Conservation (phyloP, 2,113 vertebrate species). For the Xiphias gladius region DNA sequence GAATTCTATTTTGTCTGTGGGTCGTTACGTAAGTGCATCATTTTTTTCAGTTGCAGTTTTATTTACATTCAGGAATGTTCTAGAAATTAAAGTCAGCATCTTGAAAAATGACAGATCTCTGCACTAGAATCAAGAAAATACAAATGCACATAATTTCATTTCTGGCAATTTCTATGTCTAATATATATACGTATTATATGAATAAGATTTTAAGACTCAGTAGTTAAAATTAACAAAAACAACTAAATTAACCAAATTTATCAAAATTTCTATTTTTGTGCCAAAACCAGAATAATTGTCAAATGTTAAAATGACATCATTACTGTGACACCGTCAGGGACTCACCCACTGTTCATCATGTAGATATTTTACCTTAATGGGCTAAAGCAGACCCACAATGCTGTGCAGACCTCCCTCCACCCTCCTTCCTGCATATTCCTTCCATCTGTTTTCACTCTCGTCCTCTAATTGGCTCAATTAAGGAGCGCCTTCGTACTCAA, state of each 20-base stretch:
- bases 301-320: slow-evolving; percentile 30
- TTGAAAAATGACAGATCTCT: not conserved
- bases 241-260: too few relatives aligned
- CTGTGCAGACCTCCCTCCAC: not conserved
- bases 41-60: not conserved
- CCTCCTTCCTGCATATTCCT: slow-evolving; percentile 18
- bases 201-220: too few relatives aligned
- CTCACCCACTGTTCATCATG: slow-evolving; percentile 6
- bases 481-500: slow-evolving; percentile 62
- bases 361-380: slow-evolving; percentile 36
- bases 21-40: too few relatives aligned
- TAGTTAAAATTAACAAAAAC: not conserved
- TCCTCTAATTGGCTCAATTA: slow-evolving; percentile 81
- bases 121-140: not conserved
- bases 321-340: slow-evolving; percentile 14
- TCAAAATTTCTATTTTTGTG: not conserved
- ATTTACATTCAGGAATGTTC: not conserved
- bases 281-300: slow-evolving; percentile 25
- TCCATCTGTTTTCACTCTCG: slow-evolving; percentile 75
- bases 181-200: too few relatives aligned
- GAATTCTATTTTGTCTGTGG: too few relatives aligned
- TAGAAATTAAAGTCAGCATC: not conserved
- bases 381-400: slow-evolving; percentile 19
- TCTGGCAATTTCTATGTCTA: too few relatives aligned
- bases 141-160: not conserved